Evolutionary conservation across 2,797 vertebrate species (phyloP).

Genomic region (Melanotaenia maccullochi): DNA sequence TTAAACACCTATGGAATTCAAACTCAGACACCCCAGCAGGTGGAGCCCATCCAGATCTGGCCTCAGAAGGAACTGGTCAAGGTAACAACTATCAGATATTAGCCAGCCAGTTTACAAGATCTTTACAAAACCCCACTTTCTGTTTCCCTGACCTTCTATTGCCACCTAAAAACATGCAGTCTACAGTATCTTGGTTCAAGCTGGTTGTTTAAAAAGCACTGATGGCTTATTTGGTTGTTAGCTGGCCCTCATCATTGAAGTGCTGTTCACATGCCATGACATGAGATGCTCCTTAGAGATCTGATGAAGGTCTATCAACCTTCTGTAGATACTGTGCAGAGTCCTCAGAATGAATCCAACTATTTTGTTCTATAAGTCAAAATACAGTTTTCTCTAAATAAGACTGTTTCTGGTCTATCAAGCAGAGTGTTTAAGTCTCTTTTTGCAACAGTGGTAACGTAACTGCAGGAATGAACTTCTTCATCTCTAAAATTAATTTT

Average conservation of each 20-base stretch:
- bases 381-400: neutral
- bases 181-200: neutral
- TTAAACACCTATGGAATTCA: constrained; percentile 97
- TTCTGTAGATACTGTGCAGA: neutral
- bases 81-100: constrained; percentile 76
- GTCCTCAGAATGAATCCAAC: neutral
- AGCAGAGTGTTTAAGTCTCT: too few species aligned
- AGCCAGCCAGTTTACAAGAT: neutral
- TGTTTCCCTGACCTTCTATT: neutral
- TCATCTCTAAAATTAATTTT: too few species aligned
- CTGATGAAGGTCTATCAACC: neutral
- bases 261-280: neutral
- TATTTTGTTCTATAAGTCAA: neutral
- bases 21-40: constrained; percentile 97
- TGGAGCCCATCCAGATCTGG: constrained; percentile 99
- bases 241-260: neutral
- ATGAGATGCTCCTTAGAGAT: neutral
- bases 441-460: neutral
- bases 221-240: neutral
- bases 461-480: neutral
- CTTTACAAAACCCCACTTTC: neutral
- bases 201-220: neutral
- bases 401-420: too few species aligned
- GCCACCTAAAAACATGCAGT: neutral
- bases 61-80: constrained; percentile 97